Base-by-base conservation (phyloP, 2,113 vertebrate genomes). In the Tor tambroides region DNA sequence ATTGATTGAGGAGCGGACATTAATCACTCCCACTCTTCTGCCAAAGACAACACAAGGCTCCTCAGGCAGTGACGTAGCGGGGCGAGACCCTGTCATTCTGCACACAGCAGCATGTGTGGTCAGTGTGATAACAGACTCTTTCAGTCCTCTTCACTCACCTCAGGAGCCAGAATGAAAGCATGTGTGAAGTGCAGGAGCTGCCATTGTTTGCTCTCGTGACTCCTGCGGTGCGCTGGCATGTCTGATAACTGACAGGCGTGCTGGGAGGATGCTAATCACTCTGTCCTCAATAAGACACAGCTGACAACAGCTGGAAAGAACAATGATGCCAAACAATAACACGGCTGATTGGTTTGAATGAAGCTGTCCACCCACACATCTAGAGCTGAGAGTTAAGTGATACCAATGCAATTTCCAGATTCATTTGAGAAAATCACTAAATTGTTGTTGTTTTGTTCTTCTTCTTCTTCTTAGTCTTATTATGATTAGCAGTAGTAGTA, bases 61-160 rank as follows among this genome's bases (percentile, higher is more conserved):
- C 41, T 43, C 41, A 43, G 41, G 41, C 41, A 23, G 86, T 91
- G 92, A 92, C 87, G 89, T 91, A 80, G 43, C 51, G 51, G 23
- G 32, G 51, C n/a, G 72, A 51, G 30, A 84, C 86, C 85, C 88
- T 12, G 84, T 88, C 80, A 87, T 41, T 80, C 26, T n/a, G 3
- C 83, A 35, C 2, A 8, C 74, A 19, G 41, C 23, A 46, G 75
- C 49, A 85, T 86, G 89, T 88, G 86, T 94, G 93, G 90, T 91
- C 90, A 21, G 74, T 82, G 54, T 90, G 94, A 95, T 95, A 94
- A 95, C 90, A 91, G n/a, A 85, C 56, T n/a, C n/a, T n/a, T n/a
- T n/a, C n/a, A n/a, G 23, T 17, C 67, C 61, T 80, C 74, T 65
- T 74, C 59, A 41, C 38, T 49, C 28, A 83, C 43, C 11, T 81